Evolutionary conservation across 2,113 vertebrate genomes (phyloP).

Genomic region (Serinus canaria): DNA sequence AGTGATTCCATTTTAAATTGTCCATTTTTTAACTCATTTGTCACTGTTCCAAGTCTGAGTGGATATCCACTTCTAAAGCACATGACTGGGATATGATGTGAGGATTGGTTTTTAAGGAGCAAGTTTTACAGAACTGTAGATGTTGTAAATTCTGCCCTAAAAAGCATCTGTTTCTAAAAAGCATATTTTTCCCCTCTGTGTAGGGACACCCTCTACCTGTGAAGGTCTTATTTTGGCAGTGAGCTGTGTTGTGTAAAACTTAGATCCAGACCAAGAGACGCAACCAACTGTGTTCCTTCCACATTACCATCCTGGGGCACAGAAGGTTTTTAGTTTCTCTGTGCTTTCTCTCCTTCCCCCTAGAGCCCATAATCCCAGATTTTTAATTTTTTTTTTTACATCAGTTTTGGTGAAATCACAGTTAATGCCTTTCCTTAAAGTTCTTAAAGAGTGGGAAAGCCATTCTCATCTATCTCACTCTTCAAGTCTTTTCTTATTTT

Average conservation of each 20-base stretch:
- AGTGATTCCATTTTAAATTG: neutral
- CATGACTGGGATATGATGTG: neutral
- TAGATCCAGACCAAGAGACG: neutral
- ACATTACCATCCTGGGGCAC: neutral
- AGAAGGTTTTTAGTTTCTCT: neutral
- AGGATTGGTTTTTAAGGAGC: neutral
- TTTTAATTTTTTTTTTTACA: neutral
- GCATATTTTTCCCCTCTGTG: neutral
- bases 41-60: neutral
- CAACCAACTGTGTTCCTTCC: neutral
- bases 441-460: neutral
- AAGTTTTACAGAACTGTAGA: neutral
- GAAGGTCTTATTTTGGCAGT: neutral
- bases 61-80: neutral
- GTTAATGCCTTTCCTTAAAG: neutral
- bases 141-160: neutral
- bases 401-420: neutral
- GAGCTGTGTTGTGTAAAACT: neutral
- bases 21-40: neutral
- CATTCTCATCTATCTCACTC: neutral
- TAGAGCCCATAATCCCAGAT: neutral
- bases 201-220: neutral
- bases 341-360: accelerated
- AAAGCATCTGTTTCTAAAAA: neutral
- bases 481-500: neutral